These are phyloP conservation scores for Cetonia aurata DNA, from an alignment of 2,888 invertebrate genomes.

Conservation along the genomic window DNA sequence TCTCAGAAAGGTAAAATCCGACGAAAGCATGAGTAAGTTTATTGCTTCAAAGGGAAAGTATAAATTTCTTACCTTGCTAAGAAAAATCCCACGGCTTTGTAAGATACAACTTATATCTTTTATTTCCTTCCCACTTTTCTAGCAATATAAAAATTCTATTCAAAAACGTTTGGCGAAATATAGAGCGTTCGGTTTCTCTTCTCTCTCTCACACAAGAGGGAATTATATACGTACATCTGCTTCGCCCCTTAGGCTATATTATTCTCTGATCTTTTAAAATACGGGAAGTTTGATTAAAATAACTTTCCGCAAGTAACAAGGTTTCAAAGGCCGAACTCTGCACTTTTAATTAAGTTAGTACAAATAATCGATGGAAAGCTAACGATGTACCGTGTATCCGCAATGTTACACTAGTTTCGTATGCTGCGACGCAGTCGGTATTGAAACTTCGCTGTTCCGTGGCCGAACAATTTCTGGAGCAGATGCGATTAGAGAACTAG, in stretches of 20 bases:
- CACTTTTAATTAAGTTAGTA: too few species aligned
- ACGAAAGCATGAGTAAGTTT: slow-evolving; percentile 19
- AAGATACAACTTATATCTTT: slow-evolving; percentile 21
- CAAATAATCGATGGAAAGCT: too few species aligned
- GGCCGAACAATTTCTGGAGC: slow-evolving; percentile 3
- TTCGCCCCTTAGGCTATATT: too few species aligned
- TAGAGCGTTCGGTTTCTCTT: background rate
- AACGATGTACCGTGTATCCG: too few species aligned
- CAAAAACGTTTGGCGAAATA: background rate
- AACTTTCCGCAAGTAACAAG: too few species aligned
- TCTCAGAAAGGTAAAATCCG: slow-evolving; percentile 25
- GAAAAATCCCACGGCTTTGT: background rate
- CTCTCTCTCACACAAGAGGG: too few species aligned
- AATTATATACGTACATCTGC: too few species aligned
- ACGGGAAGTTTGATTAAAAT: too few species aligned
- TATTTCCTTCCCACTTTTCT: background rate
- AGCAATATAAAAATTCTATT: slow-evolving; percentile 19
- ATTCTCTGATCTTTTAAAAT: too few species aligned
- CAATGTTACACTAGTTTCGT: background rate
- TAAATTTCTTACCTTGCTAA: background rate
- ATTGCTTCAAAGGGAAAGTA: slow-evolving; percentile 9
- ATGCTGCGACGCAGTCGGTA: background rate
- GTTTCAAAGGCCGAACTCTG: too few species aligned
- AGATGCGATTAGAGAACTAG: slow-evolving; percentile 23
- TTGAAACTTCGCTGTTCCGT: slow-evolving; percentile 11